Percentiles rank a stretch among this genome's conserved stretches.
Conservation (phyloP, 2,113 vertebrate species). For the Cyphomyrus discorhynchus region DNA sequence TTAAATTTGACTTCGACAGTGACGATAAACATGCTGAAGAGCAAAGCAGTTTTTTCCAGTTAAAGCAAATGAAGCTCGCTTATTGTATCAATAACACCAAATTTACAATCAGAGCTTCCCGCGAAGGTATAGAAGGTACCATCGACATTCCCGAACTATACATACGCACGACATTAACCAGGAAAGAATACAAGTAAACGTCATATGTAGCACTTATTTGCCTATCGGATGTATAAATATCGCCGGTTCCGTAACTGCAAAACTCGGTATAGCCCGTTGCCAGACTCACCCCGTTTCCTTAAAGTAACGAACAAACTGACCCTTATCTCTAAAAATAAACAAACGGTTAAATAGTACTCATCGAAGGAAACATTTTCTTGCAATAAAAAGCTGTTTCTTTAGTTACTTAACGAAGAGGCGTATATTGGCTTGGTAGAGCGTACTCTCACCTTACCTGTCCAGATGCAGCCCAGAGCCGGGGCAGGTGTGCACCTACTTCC, state of each 20-base stretch:
- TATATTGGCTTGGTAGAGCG: not conserved
- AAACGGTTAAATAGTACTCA: not conserved
- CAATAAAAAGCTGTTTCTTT: not conserved
- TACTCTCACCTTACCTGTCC: constrained; percentile 2
- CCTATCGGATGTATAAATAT: not conserved
- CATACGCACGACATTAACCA: not conserved
- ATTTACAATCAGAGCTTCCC: not conserved
- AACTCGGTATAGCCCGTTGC: not conserved
- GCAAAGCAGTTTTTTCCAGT: not conserved
- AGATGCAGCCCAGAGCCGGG: constrained; percentile 22
- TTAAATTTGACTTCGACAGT: not conserved
- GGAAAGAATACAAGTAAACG: not conserved
- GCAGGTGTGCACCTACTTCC: not conserved
- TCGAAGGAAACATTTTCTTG: not conserved
- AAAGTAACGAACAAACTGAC: not conserved
- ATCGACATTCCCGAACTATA: not conserved
- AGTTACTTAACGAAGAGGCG: not conserved
- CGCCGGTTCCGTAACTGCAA: not conserved
- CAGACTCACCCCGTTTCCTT: not conserved
- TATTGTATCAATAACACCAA: not conserved
- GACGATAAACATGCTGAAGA: not conserved
- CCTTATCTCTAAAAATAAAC: not conserved
- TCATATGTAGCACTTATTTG: not conserved
- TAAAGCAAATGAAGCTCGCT: not conserved
- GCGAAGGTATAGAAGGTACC: not conserved